These are phyloP conservation scores for Drosophila greeni DNA, from an alignment of 2,888 invertebrate species.

Conservation along the genomic window DNA sequence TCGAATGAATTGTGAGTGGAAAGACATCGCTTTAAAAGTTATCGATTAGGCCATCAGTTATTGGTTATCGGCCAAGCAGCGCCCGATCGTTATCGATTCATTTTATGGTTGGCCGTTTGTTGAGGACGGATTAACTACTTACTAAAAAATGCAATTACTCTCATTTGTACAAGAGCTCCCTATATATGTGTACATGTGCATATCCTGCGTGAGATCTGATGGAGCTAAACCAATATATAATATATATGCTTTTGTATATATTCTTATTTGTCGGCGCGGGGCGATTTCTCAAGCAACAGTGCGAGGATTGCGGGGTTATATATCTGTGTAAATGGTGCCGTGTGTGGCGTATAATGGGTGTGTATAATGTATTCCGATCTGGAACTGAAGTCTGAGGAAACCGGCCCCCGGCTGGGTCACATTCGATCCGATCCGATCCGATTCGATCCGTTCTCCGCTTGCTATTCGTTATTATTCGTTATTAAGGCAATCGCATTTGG, in stretches of 20 bases:
- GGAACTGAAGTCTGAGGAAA: conserved; percentile 31
- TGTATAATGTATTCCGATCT: conserved; percentile 24
- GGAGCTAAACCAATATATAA: conserved; percentile 26
- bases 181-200: conserved; percentile 13
- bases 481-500: conserved; percentile 47
- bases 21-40: background rate
- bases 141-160: conserved; percentile 46
- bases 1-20: background rate
- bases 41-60: background rate
- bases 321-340: background rate
- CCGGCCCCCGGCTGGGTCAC: conserved; percentile 27
- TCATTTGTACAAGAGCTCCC: conserved; percentile 14
- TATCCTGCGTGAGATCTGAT: conserved; percentile 24
- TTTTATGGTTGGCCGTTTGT: conserved; percentile 33
- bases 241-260: background rate
- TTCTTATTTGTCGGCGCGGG: conserved; percentile 18
- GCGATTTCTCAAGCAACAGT: conserved; percentile 37
- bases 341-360: too few species aligned
- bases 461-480: conserved; percentile 24
- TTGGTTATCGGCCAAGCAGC: conserved; percentile 21
- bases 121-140: conserved; percentile 47
- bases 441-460: background rate
- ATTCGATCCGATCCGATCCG: conserved; percentile 9
- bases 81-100: conserved; percentile 12
- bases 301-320: conserved; percentile 13